phyloP scores from a whole-genome alignment of 2,888 invertebrate genomes.

The Ceriagrion tenellum region DNA sequence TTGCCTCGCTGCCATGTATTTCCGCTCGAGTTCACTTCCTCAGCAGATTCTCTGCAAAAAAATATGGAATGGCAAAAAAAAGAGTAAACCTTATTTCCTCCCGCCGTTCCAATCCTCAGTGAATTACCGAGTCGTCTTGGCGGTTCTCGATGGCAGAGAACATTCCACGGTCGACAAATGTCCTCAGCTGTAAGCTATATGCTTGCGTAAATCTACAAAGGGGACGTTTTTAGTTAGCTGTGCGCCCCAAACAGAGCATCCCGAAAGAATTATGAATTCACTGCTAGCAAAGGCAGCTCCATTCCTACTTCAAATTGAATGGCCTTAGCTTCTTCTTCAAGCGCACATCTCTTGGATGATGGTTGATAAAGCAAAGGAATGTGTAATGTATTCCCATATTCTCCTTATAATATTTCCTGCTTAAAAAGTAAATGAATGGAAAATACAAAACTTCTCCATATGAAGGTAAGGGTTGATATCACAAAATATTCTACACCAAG shows the following conservation, averaged over 20 bases:
- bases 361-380: not conserved
- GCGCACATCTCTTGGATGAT: not conserved
- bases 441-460: too few species aligned
- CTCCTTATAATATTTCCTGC: not conserved
- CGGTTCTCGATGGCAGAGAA: not conserved
- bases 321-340: not conserved
- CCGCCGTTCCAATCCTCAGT: not conserved
- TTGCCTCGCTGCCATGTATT: conserved; percentile 50
- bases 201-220: not conserved
- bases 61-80: not conserved
- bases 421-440: too few species aligned
- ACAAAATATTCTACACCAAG: too few species aligned
- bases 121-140: not conserved
- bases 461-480: too few species aligned
- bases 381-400: too few species aligned
- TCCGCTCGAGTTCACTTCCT: conserved; percentile 3
- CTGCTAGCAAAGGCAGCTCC: not conserved
- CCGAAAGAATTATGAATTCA: not conserved
- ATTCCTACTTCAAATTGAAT: not conserved
- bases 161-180: not conserved
- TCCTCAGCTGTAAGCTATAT: not conserved
- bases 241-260: not conserved
- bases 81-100: not conserved
- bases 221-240: not conserved
- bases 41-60: not conserved